Conservation (phyloP, 2,113 vertebrate species). For the Paramisgurnus dabryanus region DNA sequence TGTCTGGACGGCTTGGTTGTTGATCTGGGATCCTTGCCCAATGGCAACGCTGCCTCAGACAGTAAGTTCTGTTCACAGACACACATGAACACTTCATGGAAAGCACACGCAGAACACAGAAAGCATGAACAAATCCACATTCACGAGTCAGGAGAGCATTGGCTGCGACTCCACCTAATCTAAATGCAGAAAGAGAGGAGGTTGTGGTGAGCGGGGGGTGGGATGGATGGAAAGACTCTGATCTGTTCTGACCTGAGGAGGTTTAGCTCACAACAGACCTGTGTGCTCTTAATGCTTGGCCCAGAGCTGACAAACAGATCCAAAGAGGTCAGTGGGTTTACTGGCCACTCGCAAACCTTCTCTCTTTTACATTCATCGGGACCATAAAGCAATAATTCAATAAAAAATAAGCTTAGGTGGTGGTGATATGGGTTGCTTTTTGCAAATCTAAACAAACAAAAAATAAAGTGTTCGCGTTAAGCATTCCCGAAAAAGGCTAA, state of each 20-base stretch:
- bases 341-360: background rate
- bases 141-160: background rate
- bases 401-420: too few species aligned
- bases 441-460: too few species aligned
- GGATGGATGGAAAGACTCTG: slow-evolving; percentile 9
- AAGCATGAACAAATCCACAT: slow-evolving; percentile 27
- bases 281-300: slow-evolving; percentile 13
- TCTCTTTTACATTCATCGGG: background rate
- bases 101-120: slow-evolving; percentile 31
- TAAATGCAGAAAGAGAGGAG: slow-evolving; percentile 24
- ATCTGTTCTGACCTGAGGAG: slow-evolving; percentile 8
- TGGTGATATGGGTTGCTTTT: too few species aligned
- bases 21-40: slow-evolving; percentile 89
- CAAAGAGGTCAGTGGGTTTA: background rate
- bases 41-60: slow-evolving; percentile 81
- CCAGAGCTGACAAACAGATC: slow-evolving; percentile 2
- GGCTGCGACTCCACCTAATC: slow-evolving; percentile 32
- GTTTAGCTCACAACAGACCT: background rate
- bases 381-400: background rate
- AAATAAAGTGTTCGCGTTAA: too few species aligned
- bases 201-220: slow-evolving; percentile 23
- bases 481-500: too few species aligned
- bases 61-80: slow-evolving; percentile 80
- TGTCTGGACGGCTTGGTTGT: slow-evolving; percentile 92
- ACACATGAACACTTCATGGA: slow-evolving; percentile 37